phyloP scores from a whole-genome alignment of 1,140 invertebrate genomes.

The Brevipalpus yothersi region DNA sequence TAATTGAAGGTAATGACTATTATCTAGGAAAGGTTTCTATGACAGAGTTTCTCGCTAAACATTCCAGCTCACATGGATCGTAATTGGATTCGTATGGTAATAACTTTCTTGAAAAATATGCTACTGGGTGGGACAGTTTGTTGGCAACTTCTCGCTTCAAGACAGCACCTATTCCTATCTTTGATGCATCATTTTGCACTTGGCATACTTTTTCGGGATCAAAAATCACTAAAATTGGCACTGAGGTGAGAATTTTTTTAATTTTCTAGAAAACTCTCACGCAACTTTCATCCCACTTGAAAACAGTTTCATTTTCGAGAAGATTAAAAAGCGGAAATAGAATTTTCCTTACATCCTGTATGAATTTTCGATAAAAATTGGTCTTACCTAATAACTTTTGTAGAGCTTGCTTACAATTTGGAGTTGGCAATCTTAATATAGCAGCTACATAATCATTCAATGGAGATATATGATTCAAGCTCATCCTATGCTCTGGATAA shows the following conservation, averaged over 20 bases:
- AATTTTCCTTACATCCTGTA: constrained; percentile 18
- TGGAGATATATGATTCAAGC: not conserved
- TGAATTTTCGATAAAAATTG: constrained; percentile 23
- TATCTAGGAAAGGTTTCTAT: too few species aligned
- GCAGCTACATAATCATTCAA: not conserved
- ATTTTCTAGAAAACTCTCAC: not conserved
- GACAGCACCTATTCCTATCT: not conserved
- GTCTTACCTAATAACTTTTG: constrained; percentile 22
- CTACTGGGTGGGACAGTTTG: not conserved
- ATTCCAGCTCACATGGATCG: not conserved
- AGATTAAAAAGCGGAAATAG: constrained; percentile 16
- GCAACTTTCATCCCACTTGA: not conserved
- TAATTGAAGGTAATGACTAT: too few species aligned
- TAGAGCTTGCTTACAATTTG: constrained; percentile 13
- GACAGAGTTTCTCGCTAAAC: too few species aligned
- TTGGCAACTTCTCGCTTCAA: not conserved
- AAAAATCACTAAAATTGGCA: not conserved
- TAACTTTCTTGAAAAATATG: not conserved
- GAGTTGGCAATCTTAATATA: not conserved
- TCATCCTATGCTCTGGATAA: constrained; percentile 15
- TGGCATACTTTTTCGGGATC: not conserved
- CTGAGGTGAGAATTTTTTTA: not conserved
- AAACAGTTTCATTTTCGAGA: not conserved
- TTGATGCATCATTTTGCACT: not conserved
- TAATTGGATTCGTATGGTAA: not conserved